Percentiles rank a stretch among this genome's conserved stretches.
Conservation (phyloP, 2,888 invertebrate genomes). For the Heteromurus nitidus region DNA sequence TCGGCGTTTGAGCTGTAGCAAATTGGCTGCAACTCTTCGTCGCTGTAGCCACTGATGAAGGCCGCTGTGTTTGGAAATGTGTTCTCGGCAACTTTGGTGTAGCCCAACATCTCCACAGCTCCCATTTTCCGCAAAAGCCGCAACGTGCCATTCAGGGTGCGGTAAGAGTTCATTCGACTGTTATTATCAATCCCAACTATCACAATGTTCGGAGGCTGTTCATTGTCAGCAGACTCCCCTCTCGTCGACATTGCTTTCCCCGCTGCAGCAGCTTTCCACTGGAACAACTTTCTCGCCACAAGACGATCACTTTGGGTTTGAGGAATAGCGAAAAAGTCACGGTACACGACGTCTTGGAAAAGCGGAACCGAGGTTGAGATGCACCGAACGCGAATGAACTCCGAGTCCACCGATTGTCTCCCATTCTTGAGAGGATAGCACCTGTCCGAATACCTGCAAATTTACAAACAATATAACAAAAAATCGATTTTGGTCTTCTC, state of each 20-base stretch:
- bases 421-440: constrained; percentile 27
- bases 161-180: constrained; percentile 48
- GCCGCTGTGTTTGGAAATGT: constrained; percentile 59
- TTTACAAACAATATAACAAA: background rate
- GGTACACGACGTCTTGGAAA: constrained; percentile 50
- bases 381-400: constrained; percentile 62
- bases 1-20: constrained; percentile 21
- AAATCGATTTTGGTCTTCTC: background rate
- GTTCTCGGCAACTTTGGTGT: constrained; percentile 64
- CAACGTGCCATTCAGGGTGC: constrained; percentile 33
- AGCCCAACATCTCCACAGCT: constrained; percentile 60
- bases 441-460: constrained; percentile 39
- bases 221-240: background rate
- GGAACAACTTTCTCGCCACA: background rate
- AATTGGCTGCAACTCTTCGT: background rate
- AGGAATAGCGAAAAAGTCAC: constrained; percentile 51
- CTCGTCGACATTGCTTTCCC: background rate
- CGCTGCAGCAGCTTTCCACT: constrained; percentile 2
- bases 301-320: constrained; percentile 24
- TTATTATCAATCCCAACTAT: constrained; percentile 57
- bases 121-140: constrained; percentile 28
- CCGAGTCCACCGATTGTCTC: constrained; percentile 19
- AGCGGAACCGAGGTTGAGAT: constrained; percentile 36
- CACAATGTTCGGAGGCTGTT: constrained; percentile 51
- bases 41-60: constrained; percentile 40